Base-by-base conservation (phyloP, 2,113 vertebrate genomes). In the Okapia johnstoni region DNA sequence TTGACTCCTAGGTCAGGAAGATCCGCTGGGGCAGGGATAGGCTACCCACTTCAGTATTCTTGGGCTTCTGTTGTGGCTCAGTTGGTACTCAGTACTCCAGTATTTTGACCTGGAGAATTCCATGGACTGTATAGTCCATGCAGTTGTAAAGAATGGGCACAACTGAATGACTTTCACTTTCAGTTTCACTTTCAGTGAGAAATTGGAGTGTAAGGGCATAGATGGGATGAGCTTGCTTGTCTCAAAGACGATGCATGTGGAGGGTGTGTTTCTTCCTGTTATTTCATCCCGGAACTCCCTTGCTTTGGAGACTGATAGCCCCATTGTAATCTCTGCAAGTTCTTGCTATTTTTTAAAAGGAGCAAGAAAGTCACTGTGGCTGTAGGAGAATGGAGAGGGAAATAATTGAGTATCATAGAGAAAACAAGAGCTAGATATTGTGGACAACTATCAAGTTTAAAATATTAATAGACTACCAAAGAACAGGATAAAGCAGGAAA, bases 151-250 rank as follows among this genome's bases (percentile, higher is more conserved):
- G 66, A 40, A n/a, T 40, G 10, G 66, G 36, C 66, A 40, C 0
- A 2, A 73, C 21, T 40, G 36, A 73, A n/a, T 0, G 5, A 73
- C 66, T 73, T 73, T 73, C 36, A 58, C 57, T 58, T 26, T 26
- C 23, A 95, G 15, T 50, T 40, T 73, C 66, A 73, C 19, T 40
- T 73, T 40, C 21, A 97, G n/a, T 43, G 26, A 89, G 57, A 90
- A 77, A 66, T 54, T 9, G 30, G 30, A 46, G 3, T 48, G 1
- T n/a, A 66, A 80, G 63, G 85, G 7, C 10, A 8, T 6, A 77
- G 36, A 50, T 28, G 43, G 48, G 28, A 52, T 66, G 13, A 19
- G 5, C 12, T 93, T 28, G 57, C 50, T 25, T 93, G 76, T 58
- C 7, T 89, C 77, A 79, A 95, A 36, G 40, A 77, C 43, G 46